Evolutionary conservation across 2,888 invertebrate species (phyloP), one percentile per base, ranked within the genome.

Genomic region (Atethmia centrago): DNA sequence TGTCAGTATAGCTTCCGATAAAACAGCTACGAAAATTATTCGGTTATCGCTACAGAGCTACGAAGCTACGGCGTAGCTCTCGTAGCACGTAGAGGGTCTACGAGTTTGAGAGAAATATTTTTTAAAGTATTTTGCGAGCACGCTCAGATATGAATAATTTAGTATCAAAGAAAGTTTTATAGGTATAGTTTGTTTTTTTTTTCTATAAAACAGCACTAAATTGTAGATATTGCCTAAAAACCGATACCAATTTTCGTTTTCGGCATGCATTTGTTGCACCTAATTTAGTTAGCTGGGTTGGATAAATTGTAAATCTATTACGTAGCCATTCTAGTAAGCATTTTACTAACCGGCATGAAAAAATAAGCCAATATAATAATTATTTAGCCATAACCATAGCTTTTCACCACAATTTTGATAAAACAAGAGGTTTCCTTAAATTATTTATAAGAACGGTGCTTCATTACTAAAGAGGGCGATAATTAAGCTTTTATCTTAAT

Each of bases 51-150:
- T 53, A 53, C n/a, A 19, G 19, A 12, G 63, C 74, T 74, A 81
- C 77, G 58, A 62, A 42, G 68, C 70, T 84, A 85, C 79, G 79
- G 16, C 85, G 76, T 86, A 85, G 82, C 78, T 0, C 45, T 45
- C 62, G 62, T 76, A 75, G 69, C 71, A 45, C 64, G 55, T 77
- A 70, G 36, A 45, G 5, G 3, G 36, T 71, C 83, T 83, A 71
- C 84, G 59, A 71, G 16, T 59, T 74, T 56, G 16, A 56, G 19
- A 40, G n/a, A 59, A 71, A 56, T 40, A 49, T 70, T 63, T 61
- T 63, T 56, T 5, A 21, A 31, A 51, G 31, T 75, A 31, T 31
- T 25, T 36, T 51, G 25, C 21, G 5, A 16, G n/a, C 31, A 19
- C n/a, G 7, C 25, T 47, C 5, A n/a, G 36, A 5, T 2, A n/a